Conservation (phyloP, 2,888 invertebrate species). For the Noctua janthe region DNA sequence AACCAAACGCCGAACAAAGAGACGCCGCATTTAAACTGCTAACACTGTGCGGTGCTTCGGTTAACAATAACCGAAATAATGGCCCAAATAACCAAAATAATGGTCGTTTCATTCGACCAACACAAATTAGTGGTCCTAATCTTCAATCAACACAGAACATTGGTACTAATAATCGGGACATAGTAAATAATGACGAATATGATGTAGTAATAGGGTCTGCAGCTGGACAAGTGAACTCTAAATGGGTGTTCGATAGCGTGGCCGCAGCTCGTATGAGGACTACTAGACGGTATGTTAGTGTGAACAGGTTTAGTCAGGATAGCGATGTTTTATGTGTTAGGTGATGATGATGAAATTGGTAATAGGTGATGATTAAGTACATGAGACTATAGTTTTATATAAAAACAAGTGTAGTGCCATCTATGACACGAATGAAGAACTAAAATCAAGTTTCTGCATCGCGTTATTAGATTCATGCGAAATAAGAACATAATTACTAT, state of each 20-base stretch:
- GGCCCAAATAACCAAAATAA: constrained; percentile 31
- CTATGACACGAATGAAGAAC: neutral
- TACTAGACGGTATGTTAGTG: constrained; percentile 76
- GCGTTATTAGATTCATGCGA: too few relatives aligned
- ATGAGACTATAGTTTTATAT: neutral
- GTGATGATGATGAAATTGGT: neutral
- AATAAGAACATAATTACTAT: too few relatives aligned
- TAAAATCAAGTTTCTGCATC: neutral
- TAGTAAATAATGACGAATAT: constrained; percentile 37
- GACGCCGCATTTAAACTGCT: constrained; percentile 77
- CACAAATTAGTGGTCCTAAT: constrained; percentile 35
- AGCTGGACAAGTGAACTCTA: constrained; percentile 76
- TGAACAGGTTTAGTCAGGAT: constrained; percentile 38
- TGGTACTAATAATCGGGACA: constrained; percentile 20
- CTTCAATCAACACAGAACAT: constrained; percentile 11
- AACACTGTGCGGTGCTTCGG: constrained; percentile 79
- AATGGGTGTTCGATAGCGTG: constrained; percentile 87
- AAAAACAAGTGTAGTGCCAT: neutral
- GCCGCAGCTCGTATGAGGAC: constrained; percentile 81
- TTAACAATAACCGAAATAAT: constrained; percentile 57
- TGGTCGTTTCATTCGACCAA: constrained; percentile 18
- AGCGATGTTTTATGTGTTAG: constrained; percentile 18
- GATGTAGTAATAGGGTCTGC: constrained; percentile 77
- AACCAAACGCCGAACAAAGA: constrained; percentile 73
- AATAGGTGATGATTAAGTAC: neutral